Percentiles rank a stretch among this genome's conserved stretches.
phyloP scores from a whole-genome alignment of 2,797 vertebrate species.

The Pyrocephalus nanus region DNA sequence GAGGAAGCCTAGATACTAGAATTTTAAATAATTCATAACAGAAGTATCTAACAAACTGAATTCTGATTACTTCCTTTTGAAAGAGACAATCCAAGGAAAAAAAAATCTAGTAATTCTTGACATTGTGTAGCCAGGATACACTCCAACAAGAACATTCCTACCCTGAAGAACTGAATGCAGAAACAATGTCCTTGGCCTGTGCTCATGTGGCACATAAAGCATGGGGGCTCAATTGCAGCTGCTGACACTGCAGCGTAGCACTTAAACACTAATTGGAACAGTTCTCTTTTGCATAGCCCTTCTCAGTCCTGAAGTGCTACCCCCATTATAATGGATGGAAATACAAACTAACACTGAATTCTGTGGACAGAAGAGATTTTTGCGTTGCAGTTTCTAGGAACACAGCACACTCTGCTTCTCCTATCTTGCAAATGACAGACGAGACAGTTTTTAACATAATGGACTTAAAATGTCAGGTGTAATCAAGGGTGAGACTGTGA shows the following conservation, averaged over 20 bases:
- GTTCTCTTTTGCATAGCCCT: background rate
- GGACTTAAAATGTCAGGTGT: background rate
- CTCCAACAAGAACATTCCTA: background rate
- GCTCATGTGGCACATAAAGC: background rate
- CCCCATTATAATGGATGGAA: background rate
- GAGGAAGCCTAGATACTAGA: background rate
- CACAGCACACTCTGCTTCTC: background rate
- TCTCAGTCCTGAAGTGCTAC: background rate
- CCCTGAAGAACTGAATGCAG: fast-evolving
- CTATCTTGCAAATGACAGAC: background rate
- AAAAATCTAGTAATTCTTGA: background rate
- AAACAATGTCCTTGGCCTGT: background rate
- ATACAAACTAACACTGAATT: background rate
- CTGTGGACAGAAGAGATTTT: background rate
- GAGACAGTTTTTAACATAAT: background rate
- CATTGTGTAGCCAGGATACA: background rate
- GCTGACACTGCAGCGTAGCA: background rate
- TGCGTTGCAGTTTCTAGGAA: background rate
- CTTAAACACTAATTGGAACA: background rate
- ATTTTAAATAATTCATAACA: background rate
- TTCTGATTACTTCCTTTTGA: background rate
- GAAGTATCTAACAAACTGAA: background rate
- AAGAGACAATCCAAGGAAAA: background rate
- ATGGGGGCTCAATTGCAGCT: fast-evolving
- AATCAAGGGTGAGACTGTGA: background rate